These are phyloP conservation scores for Amblyjoppa proteus DNA, from an alignment of 2,888 invertebrate genomes.

Conservation along the genomic window DNA sequence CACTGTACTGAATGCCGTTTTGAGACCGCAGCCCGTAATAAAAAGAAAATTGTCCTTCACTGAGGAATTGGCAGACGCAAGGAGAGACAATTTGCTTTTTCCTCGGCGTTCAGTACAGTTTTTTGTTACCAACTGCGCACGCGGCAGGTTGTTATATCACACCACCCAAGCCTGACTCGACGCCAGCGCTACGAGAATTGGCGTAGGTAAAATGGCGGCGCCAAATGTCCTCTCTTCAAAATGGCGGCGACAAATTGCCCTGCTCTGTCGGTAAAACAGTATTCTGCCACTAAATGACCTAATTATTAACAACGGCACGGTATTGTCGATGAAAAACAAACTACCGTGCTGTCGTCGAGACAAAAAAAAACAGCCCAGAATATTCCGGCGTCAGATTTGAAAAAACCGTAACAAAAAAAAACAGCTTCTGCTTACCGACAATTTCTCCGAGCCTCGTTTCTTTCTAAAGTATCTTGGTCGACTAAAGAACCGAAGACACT, in stretches of 20 bases:
- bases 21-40: too few species aligned
- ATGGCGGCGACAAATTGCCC: not conserved
- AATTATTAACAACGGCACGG: not conserved
- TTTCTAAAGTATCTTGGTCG: too few species aligned
- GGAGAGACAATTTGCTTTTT: too few species aligned
- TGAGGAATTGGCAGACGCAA: too few species aligned
- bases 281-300: not conserved
- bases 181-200: not conserved
- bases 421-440: too few species aligned
- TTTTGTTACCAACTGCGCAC: too few species aligned
- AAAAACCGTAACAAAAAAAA: too few species aligned
- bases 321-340: not conserved
- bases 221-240: not conserved
- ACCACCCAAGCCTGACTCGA: not conserved
- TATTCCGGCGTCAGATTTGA: not conserved
- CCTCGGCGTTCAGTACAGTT: too few species aligned
- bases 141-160: not conserved
- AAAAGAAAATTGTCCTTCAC: too few species aligned
- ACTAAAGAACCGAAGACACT: too few species aligned
- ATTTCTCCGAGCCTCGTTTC: too few species aligned
- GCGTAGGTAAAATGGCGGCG: not conserved
- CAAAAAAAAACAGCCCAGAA: not conserved
- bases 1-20: too few species aligned
- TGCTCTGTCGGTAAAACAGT: not conserved
- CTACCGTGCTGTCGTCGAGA: not conserved